Evolutionary conservation across 2,888 invertebrate genomes (phyloP), one percentile per base, ranked within the genome.

Genomic region (Phasia obesa): DNA sequence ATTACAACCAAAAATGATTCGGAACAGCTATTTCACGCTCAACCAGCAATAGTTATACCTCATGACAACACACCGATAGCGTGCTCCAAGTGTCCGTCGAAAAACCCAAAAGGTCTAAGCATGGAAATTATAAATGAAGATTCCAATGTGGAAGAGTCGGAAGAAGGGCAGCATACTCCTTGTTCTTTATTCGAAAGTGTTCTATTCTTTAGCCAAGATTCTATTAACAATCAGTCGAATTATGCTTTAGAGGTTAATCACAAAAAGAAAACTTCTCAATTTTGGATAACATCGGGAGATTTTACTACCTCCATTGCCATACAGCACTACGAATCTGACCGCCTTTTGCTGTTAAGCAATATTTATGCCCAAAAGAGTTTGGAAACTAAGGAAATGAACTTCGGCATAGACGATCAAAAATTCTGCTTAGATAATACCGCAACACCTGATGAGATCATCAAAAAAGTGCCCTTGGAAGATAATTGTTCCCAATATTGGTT

Each of bases 401-500:
- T 90, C 51, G 90, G 91, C 80, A 89, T 90, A 38, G 90, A 90
- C 60, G 87, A 87, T 11, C 86, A 88, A 35, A 88, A 87, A 42
- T 90, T 88, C n/a, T 84, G 80, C 0, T 19, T 70, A 0, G 44
- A 84, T 21, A 73, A 77, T 1, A 73, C 65, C 0, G 25, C 19
- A 2, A 77, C 69, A 9, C 42, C 80, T 1, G 78, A 84, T n/a
- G 79, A 85, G 0, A 67, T 88, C 38, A 86, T 87, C 0, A 85
- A 86, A 27, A 85, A 85, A 4, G 82, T 88, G 0, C 87, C 88
- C 0, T 85, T 85, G 7, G 77, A 79, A 0, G 85, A 88, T 27
- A 88, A 86, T 3, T 86, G 86, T 70, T 91, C 90, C 0, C 88
- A 90, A 11, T 90, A 89, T 57, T 90, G 91, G 91, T 90, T 91